phyloP scores from a whole-genome alignment of 2,113 vertebrate species.

The Halichoeres trimaculatus region DNA sequence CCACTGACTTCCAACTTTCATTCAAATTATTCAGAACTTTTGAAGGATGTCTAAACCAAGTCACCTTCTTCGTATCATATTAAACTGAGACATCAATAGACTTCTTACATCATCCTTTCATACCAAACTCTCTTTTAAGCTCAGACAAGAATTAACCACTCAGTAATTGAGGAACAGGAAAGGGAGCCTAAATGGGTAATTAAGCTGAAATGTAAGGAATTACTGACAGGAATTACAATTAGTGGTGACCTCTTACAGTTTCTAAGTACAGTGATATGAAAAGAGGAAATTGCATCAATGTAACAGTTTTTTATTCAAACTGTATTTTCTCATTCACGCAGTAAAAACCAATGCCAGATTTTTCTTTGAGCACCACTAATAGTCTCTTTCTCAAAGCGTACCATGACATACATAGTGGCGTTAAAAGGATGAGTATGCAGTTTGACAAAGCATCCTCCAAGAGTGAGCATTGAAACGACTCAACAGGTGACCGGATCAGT shows the following conservation, averaged over 20 bases:
- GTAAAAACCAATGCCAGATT: conserved; percentile 14
- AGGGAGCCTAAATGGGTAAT: conserved; percentile 27
- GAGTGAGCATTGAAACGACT: not conserved
- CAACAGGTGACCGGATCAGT: conserved; percentile 1
- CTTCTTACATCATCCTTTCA: conserved; percentile 46
- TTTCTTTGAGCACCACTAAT: conserved; percentile 33
- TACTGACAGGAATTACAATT: conserved; percentile 61
- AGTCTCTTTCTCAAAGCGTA: conserved; percentile 1
- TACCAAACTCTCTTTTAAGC: conserved; percentile 45
- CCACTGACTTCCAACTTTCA: not conserved
- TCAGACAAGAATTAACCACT: conserved; percentile 49
- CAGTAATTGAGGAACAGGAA: conserved; percentile 34
- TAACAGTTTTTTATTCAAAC: not conserved
- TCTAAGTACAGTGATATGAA: conserved; percentile 12
- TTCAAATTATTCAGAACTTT: conserved; percentile 7
- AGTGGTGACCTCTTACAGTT: conserved; percentile 38
- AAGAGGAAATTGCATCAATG: not conserved
- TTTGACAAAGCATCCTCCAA: not conserved
- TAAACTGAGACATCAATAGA: conserved; percentile 26
- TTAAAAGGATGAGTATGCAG: not conserved
- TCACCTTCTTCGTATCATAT: conserved; percentile 3
- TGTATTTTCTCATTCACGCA: not conserved
- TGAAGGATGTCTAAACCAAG: too few relatives aligned
- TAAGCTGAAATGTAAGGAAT: conserved; percentile 64
- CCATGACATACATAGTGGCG: conserved; percentile 25